A percentile compares a stretch with the other conserved stretches of the same genome.
Evolutionary conservation across 2,888 invertebrate genomes (phyloP).

Genomic region (Mesorhabditis belari): DNA sequence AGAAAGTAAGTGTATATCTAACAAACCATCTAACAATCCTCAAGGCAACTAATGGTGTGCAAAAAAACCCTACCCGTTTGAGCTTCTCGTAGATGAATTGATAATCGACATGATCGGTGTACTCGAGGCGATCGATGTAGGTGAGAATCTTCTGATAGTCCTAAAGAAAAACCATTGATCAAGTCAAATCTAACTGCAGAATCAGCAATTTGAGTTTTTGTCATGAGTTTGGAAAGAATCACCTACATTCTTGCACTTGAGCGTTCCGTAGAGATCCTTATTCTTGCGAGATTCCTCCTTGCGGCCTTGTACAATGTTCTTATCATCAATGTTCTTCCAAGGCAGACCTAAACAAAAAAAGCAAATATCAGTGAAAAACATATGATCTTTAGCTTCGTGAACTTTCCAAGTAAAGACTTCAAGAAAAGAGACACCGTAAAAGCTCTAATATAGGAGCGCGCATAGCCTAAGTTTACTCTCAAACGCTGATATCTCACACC

Average conservation of each 20-base stretch:
- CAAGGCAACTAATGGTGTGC: neutral
- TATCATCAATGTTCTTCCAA: neutral
- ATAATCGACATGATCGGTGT: constrained; percentile 37
- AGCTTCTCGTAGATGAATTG: constrained; percentile 26
- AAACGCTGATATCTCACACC: no score
- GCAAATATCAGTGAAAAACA: no score
- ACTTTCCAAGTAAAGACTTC: no score
- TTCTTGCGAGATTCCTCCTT: constrained; percentile 30
- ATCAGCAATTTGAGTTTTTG: no score
- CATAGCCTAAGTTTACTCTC: no score
- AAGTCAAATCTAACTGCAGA: no score
- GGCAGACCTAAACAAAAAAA: neutral
- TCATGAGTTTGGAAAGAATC: no score
- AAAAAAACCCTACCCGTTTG: no score
- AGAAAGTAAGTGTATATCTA: neutral
- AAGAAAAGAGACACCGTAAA: no score
- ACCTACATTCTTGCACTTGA: constrained; percentile 6
- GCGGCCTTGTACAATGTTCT: constrained; percentile 13
- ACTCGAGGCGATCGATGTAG: constrained; percentile 33
- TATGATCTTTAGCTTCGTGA: no score
- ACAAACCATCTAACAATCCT: neutral
- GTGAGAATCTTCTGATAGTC: constrained; percentile 31
- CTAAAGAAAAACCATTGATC: no score
- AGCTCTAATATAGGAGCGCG: no score
- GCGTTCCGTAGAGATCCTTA: neutral